Evolutionary conservation across 2,888 invertebrate genomes (phyloP).

Genomic region (Parnassius glacialis): DNA sequence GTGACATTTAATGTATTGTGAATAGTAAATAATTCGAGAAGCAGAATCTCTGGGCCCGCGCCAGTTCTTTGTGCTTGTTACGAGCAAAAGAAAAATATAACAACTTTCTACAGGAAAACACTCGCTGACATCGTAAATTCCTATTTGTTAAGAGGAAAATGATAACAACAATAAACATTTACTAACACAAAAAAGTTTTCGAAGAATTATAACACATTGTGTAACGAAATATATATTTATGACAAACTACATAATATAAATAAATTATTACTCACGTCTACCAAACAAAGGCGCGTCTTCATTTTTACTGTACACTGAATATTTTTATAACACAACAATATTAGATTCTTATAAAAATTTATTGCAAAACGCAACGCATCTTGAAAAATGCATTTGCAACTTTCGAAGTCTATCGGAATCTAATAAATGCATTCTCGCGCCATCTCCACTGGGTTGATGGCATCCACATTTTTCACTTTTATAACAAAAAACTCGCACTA

Average conservation of each 20-base stretch:
- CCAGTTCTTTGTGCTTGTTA: slow-evolving; percentile 39
- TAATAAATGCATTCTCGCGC: slow-evolving; percentile 59
- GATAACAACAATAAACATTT: background rate
- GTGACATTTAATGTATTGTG: slow-evolving; percentile 23
- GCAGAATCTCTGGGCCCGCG: slow-evolving; percentile 34
- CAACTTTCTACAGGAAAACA: slow-evolving; percentile 29
- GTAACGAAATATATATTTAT: slow-evolving; percentile 2
- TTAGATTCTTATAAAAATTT: slow-evolving; percentile 33
- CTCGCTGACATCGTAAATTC: background rate
- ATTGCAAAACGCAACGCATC: slow-evolving; percentile 42
- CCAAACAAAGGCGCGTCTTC: slow-evolving; percentile 40
- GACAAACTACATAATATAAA: slow-evolving; percentile 5
- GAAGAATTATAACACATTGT: slow-evolving; percentile 6
- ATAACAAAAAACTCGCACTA: slow-evolving; percentile 34
- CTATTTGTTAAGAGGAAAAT: slow-evolving; percentile 1
- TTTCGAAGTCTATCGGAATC: slow-evolving; percentile 56
- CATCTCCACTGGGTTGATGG: slow-evolving; percentile 38
- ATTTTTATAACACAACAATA: slow-evolving; percentile 36
- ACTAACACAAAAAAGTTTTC: slow-evolving; percentile 1
- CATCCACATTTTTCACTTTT: slow-evolving; percentile 45
- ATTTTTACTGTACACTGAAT: slow-evolving; percentile 42
- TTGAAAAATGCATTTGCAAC: slow-evolving; percentile 45
- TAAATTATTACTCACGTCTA: slow-evolving; percentile 48
- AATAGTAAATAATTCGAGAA: slow-evolving; percentile 15
- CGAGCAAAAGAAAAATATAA: slow-evolving; percentile 29